Conservation (phyloP, 92 coral and sea anemone genomes). For the Actinernus sp. region DNA sequence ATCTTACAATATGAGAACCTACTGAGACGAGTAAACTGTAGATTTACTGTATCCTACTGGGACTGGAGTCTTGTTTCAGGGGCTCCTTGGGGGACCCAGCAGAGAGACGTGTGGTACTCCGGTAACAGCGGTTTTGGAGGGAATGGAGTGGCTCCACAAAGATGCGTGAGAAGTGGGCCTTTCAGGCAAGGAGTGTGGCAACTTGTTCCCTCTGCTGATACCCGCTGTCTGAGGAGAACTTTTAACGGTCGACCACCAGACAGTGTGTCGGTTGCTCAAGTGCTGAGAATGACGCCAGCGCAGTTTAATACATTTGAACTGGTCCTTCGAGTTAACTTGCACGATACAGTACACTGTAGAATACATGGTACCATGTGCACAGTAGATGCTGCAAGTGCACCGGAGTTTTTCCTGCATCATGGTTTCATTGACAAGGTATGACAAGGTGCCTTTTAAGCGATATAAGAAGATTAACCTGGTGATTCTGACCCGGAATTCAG, state of each 20-base stretch:
- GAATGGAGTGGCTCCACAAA: constrained; percentile 50
- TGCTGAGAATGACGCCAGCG: constrained; percentile 29
- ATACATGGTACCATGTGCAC: constrained; percentile 89
- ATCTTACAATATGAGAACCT: constrained; percentile 83
- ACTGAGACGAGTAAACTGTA: constrained; percentile 76
- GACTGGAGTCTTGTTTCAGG: constrained; percentile 73
- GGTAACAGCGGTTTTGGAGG: constrained; percentile 86
- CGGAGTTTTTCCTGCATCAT: constrained; percentile 94
- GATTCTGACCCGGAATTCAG: no score
- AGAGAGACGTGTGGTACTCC: constrained; percentile 74
- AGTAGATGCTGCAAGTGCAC: constrained; percentile 85
- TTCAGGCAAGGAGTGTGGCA: constrained; percentile 73
- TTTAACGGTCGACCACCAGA: constrained; percentile 83
- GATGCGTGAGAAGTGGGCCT: constrained; percentile 88
- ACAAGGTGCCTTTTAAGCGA: constrained; percentile 9
- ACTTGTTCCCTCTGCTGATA: constrained; percentile 48
- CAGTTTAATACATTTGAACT: constrained; percentile 67
- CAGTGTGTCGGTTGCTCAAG: constrained; percentile 47
- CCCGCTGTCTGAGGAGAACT: constrained; percentile 70
- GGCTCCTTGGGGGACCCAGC: constrained; percentile 41
- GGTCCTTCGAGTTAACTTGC: constrained; percentile 63
- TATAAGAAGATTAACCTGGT: no score
- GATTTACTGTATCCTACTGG: constrained; percentile 89
- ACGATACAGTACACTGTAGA: constrained; percentile 79
- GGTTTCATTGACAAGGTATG: constrained; percentile 85